Conservation (phyloP, 1,140 invertebrate species). For the Aleiodes sp. region DNA sequence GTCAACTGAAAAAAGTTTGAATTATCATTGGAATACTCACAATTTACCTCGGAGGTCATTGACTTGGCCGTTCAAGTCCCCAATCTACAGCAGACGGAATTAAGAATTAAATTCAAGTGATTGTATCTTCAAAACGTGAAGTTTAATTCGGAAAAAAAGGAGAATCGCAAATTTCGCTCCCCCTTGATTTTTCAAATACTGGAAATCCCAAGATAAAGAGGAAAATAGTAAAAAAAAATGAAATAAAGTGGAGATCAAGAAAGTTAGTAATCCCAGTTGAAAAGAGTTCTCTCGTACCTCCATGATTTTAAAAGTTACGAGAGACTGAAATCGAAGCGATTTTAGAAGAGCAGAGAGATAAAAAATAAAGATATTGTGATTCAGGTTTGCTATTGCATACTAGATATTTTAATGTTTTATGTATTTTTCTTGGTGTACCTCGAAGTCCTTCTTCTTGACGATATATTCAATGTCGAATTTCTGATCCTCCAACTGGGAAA, state of each 20-base stretch:
- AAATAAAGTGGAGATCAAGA: conserved; percentile 7
- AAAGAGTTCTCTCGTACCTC: conserved; percentile 2
- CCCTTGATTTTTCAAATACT: not conserved
- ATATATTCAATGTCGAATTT: conserved; percentile 99
- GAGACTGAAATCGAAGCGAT: conserved; percentile 10
- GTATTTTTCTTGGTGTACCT: conserved; percentile 69
- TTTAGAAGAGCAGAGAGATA: not conserved
- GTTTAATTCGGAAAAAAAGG: no score
- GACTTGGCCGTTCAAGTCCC: conserved; percentile 98
- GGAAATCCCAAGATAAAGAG: conserved; percentile 14
- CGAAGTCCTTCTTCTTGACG: conserved; percentile 96
- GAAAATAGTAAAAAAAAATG: not conserved
- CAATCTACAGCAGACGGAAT: conserved; percentile 74
- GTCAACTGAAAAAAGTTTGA: no score
- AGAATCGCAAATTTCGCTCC: no score
- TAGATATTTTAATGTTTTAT: conserved; percentile 21
- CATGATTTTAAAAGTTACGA: conserved; percentile 1
- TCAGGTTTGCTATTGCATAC: not conserved
- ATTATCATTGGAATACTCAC: conserved; percentile 77
- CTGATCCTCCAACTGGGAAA: conserved; percentile 88
- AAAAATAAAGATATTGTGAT: no score
- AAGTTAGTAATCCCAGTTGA: conserved; percentile 15
- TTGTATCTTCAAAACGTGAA: not conserved
- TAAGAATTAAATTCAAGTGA: not conserved
- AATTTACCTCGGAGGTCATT: conserved; percentile 99